Evolutionary conservation across 1,140 invertebrate species (phyloP), one percentile per base, ranked within the genome.

Genomic region (Cotesia vestalis): DNA sequence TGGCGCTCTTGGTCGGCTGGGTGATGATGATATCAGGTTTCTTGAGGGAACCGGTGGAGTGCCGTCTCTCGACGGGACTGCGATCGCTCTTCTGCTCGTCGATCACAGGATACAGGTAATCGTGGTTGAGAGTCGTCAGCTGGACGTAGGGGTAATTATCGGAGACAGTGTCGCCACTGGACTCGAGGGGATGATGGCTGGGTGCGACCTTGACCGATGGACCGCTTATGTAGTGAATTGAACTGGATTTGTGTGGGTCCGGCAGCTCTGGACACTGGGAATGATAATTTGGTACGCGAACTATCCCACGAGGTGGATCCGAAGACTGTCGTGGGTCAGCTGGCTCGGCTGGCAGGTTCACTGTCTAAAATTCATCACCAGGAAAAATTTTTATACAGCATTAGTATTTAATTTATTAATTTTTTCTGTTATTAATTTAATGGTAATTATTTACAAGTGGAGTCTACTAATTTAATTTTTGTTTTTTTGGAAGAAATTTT

Each of bases 131-230:
- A 60, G 92, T 89, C 17, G 92, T 92, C 79, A 97, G 90, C 79
- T 96, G 94, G 55, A 97, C 95, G 81, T 97, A 97, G 14, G 94
- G 92, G 85, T 95, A 94, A 76, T 90, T 91, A 76, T 93, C 92
- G 57, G 88, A 88, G 75, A 77, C 71, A 57, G 80, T 71, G 62
- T 85, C 82, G 34, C 75, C 73, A 14, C 78, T 69, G 20, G 83
- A 77, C 73, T 81, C 77, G 34, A 83, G 72, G 36, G 82, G 77
- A 77, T 85, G 81, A 60, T 66, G 57, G 51, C 52, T 70, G 82
- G 78, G 78, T 17, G 79, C 76, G 36, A 76, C 71, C 73, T 84
- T 85, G 12, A 77, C 72, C 6, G 78, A 77, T 20, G 79, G 68
- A 35, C 78, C 77, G 46, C 72, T 73, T 12, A 84, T 84, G 27